Base-by-base conservation (phyloP, 1,140 invertebrate species). In the Chelonus insularis region DNA sequence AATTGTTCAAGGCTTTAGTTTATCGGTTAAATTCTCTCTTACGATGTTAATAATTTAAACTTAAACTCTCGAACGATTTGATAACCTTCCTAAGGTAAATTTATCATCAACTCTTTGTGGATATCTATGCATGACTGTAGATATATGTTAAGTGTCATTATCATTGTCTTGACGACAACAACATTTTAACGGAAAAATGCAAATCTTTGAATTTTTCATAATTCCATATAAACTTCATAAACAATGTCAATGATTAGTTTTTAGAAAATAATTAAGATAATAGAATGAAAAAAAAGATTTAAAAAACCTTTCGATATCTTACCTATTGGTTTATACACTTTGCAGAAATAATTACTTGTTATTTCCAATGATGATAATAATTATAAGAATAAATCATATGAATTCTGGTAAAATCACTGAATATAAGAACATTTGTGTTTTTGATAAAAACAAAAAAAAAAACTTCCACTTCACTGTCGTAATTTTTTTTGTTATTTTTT, bases 71-170 rank as follows among this genome's bases (percentile, higher is more conserved):
- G 2, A 39, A 36, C 14, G 4, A n/a, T n/a, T 1, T 48, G 52
- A 55, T 55, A 55, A 37, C 52, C 52, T 55, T 39, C 52, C 18
- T 29, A 39, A 14, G 2, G 34, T 29, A 21, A 14, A 55, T 55
- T 55, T 55, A 55, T 55, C 34, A 37, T 39, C 29, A 39, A 39
- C 20, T 39, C 52, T 55, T 14, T 37, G 29, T 16, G 6, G 52
- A 55, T 55, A 55, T 55, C 52, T 55, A 51, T 39, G 34, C 34
- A 55, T 21, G 36, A 55, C 52, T 20, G 47, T 25, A 23, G 47
- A 50, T 50, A 50, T 18, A 14, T 6, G 16, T 11, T 39, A 14
- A 12, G n/a, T 21, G 18, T 55, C 34, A 20, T 55, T 16, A 55
- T 55, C 34, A 39, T 37, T 18, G 18, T 23, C 52, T 14, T 39